Percentiles rank a stretch among this genome's conserved stretches.
Conservation (phyloP, 2,797 vertebrate species). For the Iguana delicatissima region DNA sequence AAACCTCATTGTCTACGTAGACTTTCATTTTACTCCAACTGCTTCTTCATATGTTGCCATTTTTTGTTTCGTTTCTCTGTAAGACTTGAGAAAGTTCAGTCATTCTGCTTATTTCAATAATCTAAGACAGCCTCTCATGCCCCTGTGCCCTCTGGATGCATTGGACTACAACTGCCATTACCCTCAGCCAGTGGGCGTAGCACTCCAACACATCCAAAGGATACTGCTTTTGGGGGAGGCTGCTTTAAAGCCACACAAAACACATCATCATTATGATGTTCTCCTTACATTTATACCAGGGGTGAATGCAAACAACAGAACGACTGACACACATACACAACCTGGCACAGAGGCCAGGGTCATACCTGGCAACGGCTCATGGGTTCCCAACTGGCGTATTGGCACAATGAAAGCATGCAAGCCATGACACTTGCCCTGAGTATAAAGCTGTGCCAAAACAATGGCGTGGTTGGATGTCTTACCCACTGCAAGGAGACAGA, state of each 20-base stretch:
- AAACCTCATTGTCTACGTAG: background rate
- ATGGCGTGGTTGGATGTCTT: slow-evolving; percentile 97
- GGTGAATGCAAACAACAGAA: background rate
- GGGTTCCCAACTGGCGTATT: slow-evolving; percentile 90
- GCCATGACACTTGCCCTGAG: slow-evolving; percentile 89
- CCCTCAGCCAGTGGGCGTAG: too few species aligned
- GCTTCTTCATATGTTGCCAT: background rate
- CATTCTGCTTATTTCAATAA: background rate
- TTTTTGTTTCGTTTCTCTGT: background rate
- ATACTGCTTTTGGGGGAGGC: background rate
- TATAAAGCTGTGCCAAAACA: slow-evolving; percentile 95
- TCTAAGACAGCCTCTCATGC: background rate
- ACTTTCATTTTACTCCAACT: background rate
- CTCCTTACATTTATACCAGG: background rate
- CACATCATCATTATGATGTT: too few species aligned
- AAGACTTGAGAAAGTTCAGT: background rate
- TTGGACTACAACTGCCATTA: too few species aligned
- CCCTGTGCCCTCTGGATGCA: background rate
- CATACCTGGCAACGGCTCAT: slow-evolving; percentile 93
- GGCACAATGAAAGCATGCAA: slow-evolving; percentile 97
- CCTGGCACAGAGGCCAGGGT: background rate
- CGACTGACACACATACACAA: background rate
- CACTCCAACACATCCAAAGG: background rate
- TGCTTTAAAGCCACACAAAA: background rate
- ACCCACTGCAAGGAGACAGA: slow-evolving; percentile 84